phyloP scores from a whole-genome alignment of 92 coral and sea anemone species.

The Zoanthus sansibaricus region DNA sequence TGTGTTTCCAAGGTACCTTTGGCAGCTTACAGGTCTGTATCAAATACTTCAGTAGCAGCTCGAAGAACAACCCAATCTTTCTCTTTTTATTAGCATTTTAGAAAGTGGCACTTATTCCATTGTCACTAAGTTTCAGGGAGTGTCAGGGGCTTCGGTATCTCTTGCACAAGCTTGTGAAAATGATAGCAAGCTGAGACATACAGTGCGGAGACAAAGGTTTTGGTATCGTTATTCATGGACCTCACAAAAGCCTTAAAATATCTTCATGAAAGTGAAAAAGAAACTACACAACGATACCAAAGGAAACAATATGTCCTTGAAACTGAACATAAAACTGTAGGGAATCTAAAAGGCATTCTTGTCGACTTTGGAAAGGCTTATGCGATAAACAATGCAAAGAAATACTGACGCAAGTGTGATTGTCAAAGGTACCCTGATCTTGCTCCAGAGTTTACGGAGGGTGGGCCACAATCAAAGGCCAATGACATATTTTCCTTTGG shows the following conservation, averaged over 20 bases:
- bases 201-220: not conserved
- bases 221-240: not conserved
- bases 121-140: too few species aligned
- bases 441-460: not conserved
- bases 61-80: too few species aligned
- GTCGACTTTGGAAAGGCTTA: not conserved
- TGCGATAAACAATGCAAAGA: not conserved
- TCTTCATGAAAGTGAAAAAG: not conserved
- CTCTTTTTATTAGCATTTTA: too few species aligned
- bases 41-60: too few species aligned
- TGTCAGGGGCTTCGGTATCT: too few species aligned
- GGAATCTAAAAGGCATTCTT: not conserved
- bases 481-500: not conserved
- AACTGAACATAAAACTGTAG: not conserved
- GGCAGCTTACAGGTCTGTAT: not conserved
- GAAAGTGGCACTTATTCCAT: too few species aligned
- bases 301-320: not conserved
- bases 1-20: conserved; percentile 7
- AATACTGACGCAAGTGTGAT: not conserved
- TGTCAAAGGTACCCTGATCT: not conserved
- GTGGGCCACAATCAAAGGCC: not conserved
- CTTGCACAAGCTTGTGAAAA: too few species aligned
- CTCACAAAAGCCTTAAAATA: not conserved
- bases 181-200: not conserved
- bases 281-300: conserved; percentile 1